Base-by-base conservation (phyloP, 2,888 invertebrate species). In the Lithophane semibrunnea region DNA sequence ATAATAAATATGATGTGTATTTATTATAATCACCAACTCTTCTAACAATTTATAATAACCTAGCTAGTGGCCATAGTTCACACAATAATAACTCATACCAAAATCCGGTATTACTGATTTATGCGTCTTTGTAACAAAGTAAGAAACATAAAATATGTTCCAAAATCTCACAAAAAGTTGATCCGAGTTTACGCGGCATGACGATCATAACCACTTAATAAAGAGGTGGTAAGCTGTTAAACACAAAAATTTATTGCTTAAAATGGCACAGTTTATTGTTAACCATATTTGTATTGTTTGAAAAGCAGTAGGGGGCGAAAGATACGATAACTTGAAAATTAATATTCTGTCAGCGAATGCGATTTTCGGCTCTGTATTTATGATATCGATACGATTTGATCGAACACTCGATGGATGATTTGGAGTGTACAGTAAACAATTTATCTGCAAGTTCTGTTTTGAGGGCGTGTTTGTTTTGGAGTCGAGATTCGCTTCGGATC, bases 301-400 rank as follows among this genome's bases (percentile, higher is more conserved):
- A 92, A 84, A 91, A 88, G 84, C 91, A 80, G 93, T 89, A 90
- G 94, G 94, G 94, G 94, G 92, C 90, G 89, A 81, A 80, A 87
- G 84, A 87, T 88, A 81, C 89, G 90, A 93, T 94, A 93, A 92
- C 91, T 91, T 21, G 93, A 91, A 94, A 95, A 96, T 96, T 96
- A 95, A 95, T 96, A 95, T 94, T 94, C 95, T 94, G 95, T 95
- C 94, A 92, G 92, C 94, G 92, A 90, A 93, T 92, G 88, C 92
- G 93, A 92, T 91, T 94, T 95, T 95, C 89, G 94, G 88, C 89
- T 88, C 88, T 90, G 89, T 93, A 91, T 91, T 95, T 95, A 94
- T 93, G 93, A 94, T 95, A 94, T 95, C 93, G 89, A 89, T 85
- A 87, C 89, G 91, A 94, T 94, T 94, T 88, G 90, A 88, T 88